Evolutionary conservation across 2,113 vertebrate species (phyloP), one percentile per base, ranked within the genome.

Genomic region (Microtus ochrogaster): DNA sequence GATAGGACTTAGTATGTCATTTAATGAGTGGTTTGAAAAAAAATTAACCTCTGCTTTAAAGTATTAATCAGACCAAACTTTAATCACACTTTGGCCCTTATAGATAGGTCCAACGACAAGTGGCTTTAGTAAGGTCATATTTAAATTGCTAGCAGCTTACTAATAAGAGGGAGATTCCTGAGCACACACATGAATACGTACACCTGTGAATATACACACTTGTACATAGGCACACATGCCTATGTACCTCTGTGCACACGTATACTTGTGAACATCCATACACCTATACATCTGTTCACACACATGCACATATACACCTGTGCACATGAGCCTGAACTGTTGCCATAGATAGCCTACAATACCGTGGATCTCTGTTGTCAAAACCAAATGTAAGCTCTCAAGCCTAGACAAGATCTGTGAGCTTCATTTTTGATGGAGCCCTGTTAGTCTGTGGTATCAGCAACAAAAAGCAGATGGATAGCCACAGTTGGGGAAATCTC

Each of bases 301-400:
- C 52, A 44, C 16, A 77, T 6, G 7, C 13, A 21, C 5, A 8
- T 13, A 19, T 9, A 47, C 4, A 77, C 22, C 22, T 77, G 26
- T 47, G 22, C 41, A 30, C 8, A 36, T 19, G 30, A 21, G 26
- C 63, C 36, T 3, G 11, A 16, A 28, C 41, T n/a, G 4, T 49
- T 30, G 14, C 1, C 26, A 21, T 61, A n/a, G 11, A 41, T 44
- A 13, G 5, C 28, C 22, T 61, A 3, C 1, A 5, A 7, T 28
- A 14, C 5, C 12, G n/a, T n/a, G 30, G 5, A 1, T 17, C 66
- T 83, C 22, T 47, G 49, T n/a, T 22, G 63, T 39, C 5, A 28
- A 83, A 49, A 30, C 6, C 17, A 66, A 26, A 52, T 52, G 44
- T 49, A 36, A 44, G 2, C 14, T 44, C 28, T 49, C 39, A 49